Evolutionary conservation across 2,797 vertebrate species (phyloP), one percentile per base, ranked within the genome.

Genomic region (Enteromius unitaeniatus): DNA sequence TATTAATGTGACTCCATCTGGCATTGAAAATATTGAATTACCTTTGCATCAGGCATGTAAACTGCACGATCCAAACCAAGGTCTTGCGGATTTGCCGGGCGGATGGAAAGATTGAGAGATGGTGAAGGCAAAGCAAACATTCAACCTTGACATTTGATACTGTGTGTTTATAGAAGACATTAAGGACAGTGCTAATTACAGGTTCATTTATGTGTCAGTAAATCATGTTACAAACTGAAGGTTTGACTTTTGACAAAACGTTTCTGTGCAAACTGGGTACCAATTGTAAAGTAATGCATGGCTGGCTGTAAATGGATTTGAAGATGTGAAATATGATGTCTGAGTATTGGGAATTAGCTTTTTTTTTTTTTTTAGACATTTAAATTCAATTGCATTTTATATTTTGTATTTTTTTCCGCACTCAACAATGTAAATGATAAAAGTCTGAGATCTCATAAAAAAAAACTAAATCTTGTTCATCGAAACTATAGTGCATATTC

Each of bases 41-140:
- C 88, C 58, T 75, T 68, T 78, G 72, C 84, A 68, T 73, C 7
- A 80, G 79, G 67, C 67, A 69, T 82, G 21, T 40, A 78, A 75
- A 78, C 92, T 90, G 88, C 86, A 89, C 92, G 90, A 90, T 84
- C 82, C 89, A 92, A 92, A 93, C 92, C 92, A 93, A 93, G 92
- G 93, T 88, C 91, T 85, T 85, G 79, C 86, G 87, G 85, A 89
- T 79, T 87, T 89, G 70, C 53, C 79, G n/a, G n/a, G 87, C 81
- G 84, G 90, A 91, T 82, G 87, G 79, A 88, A 85, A 86, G 84
- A 88, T 86, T 4, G 82, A 90, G 89, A 74, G 88, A 78, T 89
- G 84, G 78, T 31, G 4, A 85, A 77, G 87, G 64, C 82, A 81
- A 62, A 80, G 87, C 91, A 88, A 55, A 91, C 92, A 92, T 91